phyloP scores from a whole-genome alignment of 2,797 vertebrate genomes.

The Macropodus opercularis region DNA sequence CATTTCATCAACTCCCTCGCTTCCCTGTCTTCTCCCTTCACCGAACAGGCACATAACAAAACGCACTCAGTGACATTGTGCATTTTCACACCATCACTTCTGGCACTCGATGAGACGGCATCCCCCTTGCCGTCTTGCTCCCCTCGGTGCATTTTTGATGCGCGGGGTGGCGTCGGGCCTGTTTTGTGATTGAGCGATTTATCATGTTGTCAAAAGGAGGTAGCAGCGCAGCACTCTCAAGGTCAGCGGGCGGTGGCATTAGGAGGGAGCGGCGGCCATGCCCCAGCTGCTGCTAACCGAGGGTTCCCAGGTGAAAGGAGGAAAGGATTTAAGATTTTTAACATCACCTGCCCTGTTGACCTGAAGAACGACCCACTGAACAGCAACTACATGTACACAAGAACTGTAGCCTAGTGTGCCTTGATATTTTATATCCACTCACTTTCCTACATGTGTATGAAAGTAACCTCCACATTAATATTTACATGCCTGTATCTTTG shows the following conservation, averaged over 20 bases:
- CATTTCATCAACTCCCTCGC: slow-evolving; percentile 85
- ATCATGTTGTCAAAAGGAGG: slow-evolving; percentile 81
- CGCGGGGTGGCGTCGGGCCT: slow-evolving; percentile 65
- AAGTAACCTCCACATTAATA: neutral
- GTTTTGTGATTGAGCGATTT: slow-evolving; percentile 83
- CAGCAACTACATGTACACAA: too few species aligned
- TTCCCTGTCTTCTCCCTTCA: slow-evolving; percentile 81
- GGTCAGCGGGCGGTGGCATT: slow-evolving; percentile 80
- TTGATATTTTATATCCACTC: neutral
- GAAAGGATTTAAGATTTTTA: slow-evolving; percentile 31
- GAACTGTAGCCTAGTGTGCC: neutral
- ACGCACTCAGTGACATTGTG: slow-evolving; percentile 84
- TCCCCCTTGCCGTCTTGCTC: slow-evolving; percentile 64
- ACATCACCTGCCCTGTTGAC: slow-evolving; percentile 26
- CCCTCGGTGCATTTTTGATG: slow-evolving; percentile 72
- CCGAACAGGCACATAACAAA: slow-evolving; percentile 82
- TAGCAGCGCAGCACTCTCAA: slow-evolving; percentile 76
- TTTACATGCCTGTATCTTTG: neutral
- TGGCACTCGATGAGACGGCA: slow-evolving; percentile 75
- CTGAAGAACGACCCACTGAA: slow-evolving; percentile 13
- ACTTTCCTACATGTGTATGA: neutral
- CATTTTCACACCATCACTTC: slow-evolving; percentile 82
- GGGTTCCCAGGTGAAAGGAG: slow-evolving; percentile 42
- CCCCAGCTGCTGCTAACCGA: slow-evolving; percentile 48
- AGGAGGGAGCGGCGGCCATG: slow-evolving; percentile 57